Evolutionary conservation across 2,888 invertebrate genomes (phyloP).

Genomic region (Nebria salina): DNA sequence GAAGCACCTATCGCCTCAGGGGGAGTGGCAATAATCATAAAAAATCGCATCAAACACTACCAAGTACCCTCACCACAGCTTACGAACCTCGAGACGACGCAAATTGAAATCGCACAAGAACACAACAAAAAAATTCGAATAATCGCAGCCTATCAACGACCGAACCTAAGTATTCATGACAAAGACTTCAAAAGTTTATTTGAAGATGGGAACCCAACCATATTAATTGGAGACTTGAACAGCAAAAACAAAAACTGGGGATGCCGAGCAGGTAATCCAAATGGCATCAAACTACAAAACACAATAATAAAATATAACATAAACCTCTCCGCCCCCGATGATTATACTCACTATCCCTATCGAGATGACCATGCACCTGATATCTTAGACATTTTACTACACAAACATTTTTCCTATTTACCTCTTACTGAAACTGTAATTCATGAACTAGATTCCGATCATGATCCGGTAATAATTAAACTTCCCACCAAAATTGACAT

Average conservation of each 20-base stretch:
- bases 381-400: slow-evolving; percentile 4
- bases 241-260: too few relatives aligned
- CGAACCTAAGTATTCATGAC: not conserved
- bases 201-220: not conserved
- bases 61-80: not conserved
- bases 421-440: too few relatives aligned
- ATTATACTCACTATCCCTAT: not conserved
- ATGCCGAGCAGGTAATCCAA: too few relatives aligned
- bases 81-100: not conserved
- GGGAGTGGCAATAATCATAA: slow-evolving; percentile 10
- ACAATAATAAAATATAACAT: not conserved
- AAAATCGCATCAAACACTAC: slow-evolving; percentile 5
- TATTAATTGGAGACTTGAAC: too few relatives aligned
- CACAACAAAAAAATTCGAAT: slow-evolving; percentile 12
- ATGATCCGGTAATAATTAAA: too few relatives aligned
- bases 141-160: slow-evolving; percentile 17
- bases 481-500: too few relatives aligned
- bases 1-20: slow-evolving; percentile 10
- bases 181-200: not conserved
- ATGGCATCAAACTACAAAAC: too few relatives aligned
- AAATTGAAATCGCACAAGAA: slow-evolving; percentile 3
- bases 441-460: too few relatives aligned
- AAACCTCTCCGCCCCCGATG: not conserved
- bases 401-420: not conserved
- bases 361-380: slow-evolving; percentile 12